Base-by-base conservation (phyloP, 2,797 vertebrate genomes). In the Leptatherina wallacei region DNA sequence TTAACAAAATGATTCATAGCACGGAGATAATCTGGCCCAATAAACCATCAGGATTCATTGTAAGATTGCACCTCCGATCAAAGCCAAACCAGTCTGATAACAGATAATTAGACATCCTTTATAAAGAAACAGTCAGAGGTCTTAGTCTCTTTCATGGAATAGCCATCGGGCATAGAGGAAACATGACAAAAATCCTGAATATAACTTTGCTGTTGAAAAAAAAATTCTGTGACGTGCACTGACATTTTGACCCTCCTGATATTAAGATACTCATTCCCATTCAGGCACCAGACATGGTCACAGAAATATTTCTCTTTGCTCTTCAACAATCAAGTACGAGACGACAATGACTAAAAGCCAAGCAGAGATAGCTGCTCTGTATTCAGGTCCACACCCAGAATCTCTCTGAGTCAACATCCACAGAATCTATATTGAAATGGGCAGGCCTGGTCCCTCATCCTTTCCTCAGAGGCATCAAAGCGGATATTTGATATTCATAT, bases 1-100 rank as follows among this genome's bases (percentile, higher is more conserved):
- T 87, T 81, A 86, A 92, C 80, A 71, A 93, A 85, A 70, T 85
- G 85, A 90, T 89, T 89, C 83, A 91, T 80, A 84, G 84, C 78
- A 82, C 58, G 14, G 67, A 72, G 80, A 88, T 91, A 84, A 89
- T 90, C 70, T 80, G 71, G 57, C 65, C 81, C 84, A 90, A 86
- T 89, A 90, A 90, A 88, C 66, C 73, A 65, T 78, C 65, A 52
- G 76, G 88, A 89, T 85, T 86, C 85, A 86, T 59, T 71, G 66
- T 81, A 86, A 88, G 78, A 83, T 75, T 81, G 79, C 68, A 66
- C 73, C 66, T 68, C 73, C 82, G 72, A 90, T 91, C 84, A 82
- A 78, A 85, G 83, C 79, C 83, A 85, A 77, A 81, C 24, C 78
- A 87, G 84, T 83, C 44, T 88, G 86, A 90, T 86, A 90, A 61